A percentile compares a stretch with the other conserved stretches of the same genome.
Evolutionary conservation across 2,113 vertebrate genomes (phyloP).

Genomic region (Odocoileus hemionus): DNA sequence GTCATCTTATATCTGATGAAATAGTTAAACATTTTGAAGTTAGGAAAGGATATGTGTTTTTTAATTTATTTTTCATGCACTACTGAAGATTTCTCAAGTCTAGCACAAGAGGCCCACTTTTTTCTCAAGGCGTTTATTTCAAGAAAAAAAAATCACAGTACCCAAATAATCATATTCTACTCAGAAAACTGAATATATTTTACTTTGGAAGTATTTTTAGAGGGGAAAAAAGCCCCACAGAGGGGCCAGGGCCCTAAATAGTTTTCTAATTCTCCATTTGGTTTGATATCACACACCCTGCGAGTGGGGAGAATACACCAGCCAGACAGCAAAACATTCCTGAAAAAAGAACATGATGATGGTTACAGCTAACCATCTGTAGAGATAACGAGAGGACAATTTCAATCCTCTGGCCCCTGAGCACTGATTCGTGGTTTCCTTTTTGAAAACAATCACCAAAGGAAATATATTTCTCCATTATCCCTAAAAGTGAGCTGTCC

Average conservation of each 20-base stretch:
- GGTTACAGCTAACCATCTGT: background rate
- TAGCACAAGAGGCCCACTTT: background rate
- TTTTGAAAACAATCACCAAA: background rate
- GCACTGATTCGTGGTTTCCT: background rate
- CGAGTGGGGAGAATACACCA: background rate
- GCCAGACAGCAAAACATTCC: background rate
- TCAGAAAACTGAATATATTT: background rate
- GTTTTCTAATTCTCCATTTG: background rate
- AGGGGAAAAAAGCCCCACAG: background rate
- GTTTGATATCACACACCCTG: background rate
- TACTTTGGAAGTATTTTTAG: background rate
- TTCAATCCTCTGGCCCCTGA: background rate
- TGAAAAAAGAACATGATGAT: background rate
- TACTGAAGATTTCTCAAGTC: background rate
- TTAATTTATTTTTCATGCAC: background rate
- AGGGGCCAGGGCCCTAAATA: background rate
- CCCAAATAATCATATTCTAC: background rate
- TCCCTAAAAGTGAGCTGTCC: background rate
- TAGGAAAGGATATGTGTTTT: background rate
- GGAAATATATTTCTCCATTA: slow-evolving; percentile 27
- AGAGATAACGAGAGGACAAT: background rate
- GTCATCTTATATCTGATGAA: background rate
- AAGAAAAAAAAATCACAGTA: background rate
- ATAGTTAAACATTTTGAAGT: background rate
- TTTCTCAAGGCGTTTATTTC: background rate